Conservation (phyloP, 2,888 invertebrate genomes). For the Falcaria lacertinaria region DNA sequence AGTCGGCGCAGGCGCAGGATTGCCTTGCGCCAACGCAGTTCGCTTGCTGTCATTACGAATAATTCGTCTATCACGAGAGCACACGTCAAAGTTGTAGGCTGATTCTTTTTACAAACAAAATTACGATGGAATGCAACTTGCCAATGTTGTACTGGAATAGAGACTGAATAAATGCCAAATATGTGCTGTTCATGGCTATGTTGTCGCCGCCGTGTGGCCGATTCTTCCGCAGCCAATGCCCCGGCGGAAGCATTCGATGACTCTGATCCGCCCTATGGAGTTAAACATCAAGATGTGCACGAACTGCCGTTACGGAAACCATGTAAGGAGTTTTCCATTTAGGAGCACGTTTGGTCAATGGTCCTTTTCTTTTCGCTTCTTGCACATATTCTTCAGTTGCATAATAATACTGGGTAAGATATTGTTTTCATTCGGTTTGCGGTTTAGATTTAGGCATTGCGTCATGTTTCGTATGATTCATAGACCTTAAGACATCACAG, state of each 20-base stretch:
- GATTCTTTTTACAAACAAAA: conserved; percentile 7
- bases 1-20: conserved; percentile 53
- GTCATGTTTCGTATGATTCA: conserved; percentile 44
- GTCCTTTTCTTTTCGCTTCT: conserved; percentile 36
- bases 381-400: conserved; percentile 39
- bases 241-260: conserved; percentile 56
- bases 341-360: conserved; percentile 24
- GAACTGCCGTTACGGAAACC: conserved; percentile 29
- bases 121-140: conserved; percentile 15
- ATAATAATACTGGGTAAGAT: conserved; percentile 10
- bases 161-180: conserved; percentile 37
- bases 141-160: conserved; percentile 13
- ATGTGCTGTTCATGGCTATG: conserved; percentile 75
- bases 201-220: conserved; percentile 64
- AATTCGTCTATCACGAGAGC: conserved; percentile 49
- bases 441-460: conserved; percentile 21
- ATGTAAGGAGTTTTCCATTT: conserved; percentile 54
- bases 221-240: conserved; percentile 44
- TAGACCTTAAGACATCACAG: conserved; percentile 24
- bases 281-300: conserved; percentile 34
- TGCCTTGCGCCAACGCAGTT: conserved; percentile 68
- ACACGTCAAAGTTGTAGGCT: conserved; percentile 33
- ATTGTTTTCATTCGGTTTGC: conserved; percentile 17
- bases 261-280: conserved; percentile 29
- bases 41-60: conserved; percentile 54